Base-by-base conservation (phyloP, 1,140 invertebrate species). In the Apocrypta bakeri region DNA sequence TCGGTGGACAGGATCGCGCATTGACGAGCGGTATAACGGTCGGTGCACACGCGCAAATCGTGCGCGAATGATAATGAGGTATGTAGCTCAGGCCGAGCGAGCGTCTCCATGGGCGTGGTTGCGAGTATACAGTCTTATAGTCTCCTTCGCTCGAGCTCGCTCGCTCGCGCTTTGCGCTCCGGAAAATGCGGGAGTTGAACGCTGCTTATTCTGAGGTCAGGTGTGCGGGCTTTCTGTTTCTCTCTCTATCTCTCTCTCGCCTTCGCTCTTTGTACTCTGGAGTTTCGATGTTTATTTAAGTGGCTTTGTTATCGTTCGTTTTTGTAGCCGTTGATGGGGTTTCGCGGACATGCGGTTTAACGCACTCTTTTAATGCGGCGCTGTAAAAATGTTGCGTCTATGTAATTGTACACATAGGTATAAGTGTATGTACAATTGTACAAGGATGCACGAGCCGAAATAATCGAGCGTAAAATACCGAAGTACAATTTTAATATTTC, bases 21-120 rank as follows among this genome's bases (percentile, higher is more conserved):
- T 71, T 71, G 27, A 71, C 68, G 68, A 33, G 68, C 68, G n/a
- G 31, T 31, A 71, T 66, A 66, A 37, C 68, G 68, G 27, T 37
- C 68, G 31, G 21, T 37, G 68, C 27, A 71, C 64, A 37, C 37
- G 77, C 40, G 66, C 77, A 66, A 33, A 42, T 71, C 66, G 63
- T 56, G 27, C 63, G 63, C 71, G 71, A 73, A 73, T 61, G 74
- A 81, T 84, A 85, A 86, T 85, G 87, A 85, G 87, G 84, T 87
- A 88, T 87, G 87, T 88, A 86, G 69, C 29, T 24, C 61, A 24
- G 7, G n/a, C 27, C 37, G 24, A 78, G 63, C 42, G 69, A 29
- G 69, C 29, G 29, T 73, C 69, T 73, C n/a, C 25, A 73, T 80
- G 68, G 79, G 79, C 69, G 79, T 72, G 69, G 79, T 73, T 79